Evolutionary conservation across 2,888 invertebrate genomes (phyloP), one percentile per base, ranked within the genome.

Genomic region (Agonopterix arenella): DNA sequence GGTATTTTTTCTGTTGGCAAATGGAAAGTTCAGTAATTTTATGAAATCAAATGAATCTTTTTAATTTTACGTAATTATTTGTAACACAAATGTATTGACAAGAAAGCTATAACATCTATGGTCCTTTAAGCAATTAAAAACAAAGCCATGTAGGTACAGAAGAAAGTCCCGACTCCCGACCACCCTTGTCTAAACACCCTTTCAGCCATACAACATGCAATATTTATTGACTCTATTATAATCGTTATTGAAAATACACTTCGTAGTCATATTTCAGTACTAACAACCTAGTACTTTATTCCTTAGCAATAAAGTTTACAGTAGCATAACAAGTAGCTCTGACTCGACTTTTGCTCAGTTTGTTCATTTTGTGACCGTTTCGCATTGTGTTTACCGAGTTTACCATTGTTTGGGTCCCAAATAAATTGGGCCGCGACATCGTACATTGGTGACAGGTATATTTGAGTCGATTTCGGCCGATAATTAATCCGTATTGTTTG

Each of bases 401-500:
- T 81, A 85, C 88, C 89, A 86, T 89, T 89, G 89, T 89, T 85
- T 82, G 63, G 63, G 66, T 69, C 65, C 80, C 77, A 76, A 85
- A 89, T 89, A 89, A 89, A 88, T 89, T 84, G 84, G 81, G 64
- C 70, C 72, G 73, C 80, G 77, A 77, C 83, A 77, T 78, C 76
- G 74, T 77, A 73, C 81, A 77, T 63, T 74, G 72, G 74, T 84
- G 89, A 88, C 89, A 89, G 89, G 86, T 88, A 88, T 88, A 88
- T 89, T 88, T 86, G 86, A 88, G 77, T 85, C 78, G 79, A 80
- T 83, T 88, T 86, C 73, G 73, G 74, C 73, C 83, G 84, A 86
- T 89, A 89, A 89, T 89, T 88, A 89, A 86, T 89, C 89, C 80
- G 82, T 84, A 83, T 84, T 88, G 86, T 85, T 79, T 81, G 70